Conservation (phyloP, 2,888 invertebrate genomes). For the Helicoverpa assulta region DNA sequence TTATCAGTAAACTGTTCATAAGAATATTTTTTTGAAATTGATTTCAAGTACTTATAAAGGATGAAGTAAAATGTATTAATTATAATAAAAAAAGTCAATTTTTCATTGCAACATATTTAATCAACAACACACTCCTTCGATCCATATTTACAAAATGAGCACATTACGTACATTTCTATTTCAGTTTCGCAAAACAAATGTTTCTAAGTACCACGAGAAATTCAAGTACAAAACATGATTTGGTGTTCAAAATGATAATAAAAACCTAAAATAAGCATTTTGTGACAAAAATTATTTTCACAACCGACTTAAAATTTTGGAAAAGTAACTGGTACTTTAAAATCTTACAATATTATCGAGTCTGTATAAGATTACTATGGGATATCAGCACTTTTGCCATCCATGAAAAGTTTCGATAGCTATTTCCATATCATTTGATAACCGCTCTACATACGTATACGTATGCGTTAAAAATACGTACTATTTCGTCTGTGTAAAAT, state of each 20-base stretch:
- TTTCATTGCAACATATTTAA: slow-evolving; percentile 62
- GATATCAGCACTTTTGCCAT: background rate
- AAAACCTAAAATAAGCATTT: slow-evolving; percentile 34
- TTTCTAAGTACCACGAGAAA: slow-evolving; percentile 6
- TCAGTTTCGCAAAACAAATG: slow-evolving; percentile 2
- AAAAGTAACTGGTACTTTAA: background rate
- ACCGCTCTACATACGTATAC: too few relatives aligned
- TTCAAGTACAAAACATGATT: background rate
- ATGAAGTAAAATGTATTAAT: background rate
- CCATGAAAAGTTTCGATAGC: background rate
- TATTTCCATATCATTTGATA: too few relatives aligned
- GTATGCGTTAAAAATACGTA: too few relatives aligned
- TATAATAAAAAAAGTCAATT: background rate
- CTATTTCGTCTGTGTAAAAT: background rate
- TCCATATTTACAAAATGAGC: slow-evolving; percentile 66
- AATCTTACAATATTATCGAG: background rate
- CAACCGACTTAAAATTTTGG: slow-evolving; percentile 28
- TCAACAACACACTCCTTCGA: slow-evolving; percentile 59
- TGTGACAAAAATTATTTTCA: slow-evolving; percentile 58
- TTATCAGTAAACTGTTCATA: too few relatives aligned
- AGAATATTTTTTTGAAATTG: too few relatives aligned
- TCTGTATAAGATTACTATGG: too few relatives aligned
- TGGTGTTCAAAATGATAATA: background rate
- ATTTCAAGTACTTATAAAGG: too few relatives aligned
- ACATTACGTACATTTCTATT: slow-evolving; percentile 48